Evolutionary conservation across 2,113 vertebrate genomes (phyloP), one percentile per base, ranked within the genome.

Genomic region (Engraulis encrasicolus): DNA sequence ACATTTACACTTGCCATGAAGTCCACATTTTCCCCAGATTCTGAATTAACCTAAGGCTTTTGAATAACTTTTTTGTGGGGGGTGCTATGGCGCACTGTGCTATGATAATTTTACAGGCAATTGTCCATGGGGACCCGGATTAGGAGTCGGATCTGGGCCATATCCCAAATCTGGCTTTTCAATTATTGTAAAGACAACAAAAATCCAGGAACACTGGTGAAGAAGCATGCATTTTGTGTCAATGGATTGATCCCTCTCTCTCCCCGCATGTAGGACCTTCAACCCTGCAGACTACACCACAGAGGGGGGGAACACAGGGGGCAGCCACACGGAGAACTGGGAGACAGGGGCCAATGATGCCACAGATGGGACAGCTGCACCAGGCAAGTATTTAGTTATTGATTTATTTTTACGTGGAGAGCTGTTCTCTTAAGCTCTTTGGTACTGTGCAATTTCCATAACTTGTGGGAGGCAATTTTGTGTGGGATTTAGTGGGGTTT

Each of bases 231-330:
- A 27, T 12, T 31, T 2, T 74, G 66, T 34, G 15, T 74, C 2
- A 14, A n/a, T 23, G 1, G 1, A 17, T 6, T 23, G 31, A 23
- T 23, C 4, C 18, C 19, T 6, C 78, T 52, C 79, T 45, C 91
- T 90, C 74, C 90, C 78, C 87, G 86, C 87, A 58, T 90, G 82
- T 87, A 99, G 98, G 91, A 99, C 96, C 83, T 99, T 99, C 92
- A 98, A 99, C 89, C 97, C 97, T 88, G 97, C 97, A 61, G 98
- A 99, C 93, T 99, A 98, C 92, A 96, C 87, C 89, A 95, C 96
- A 83, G 93, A 94, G 80, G 81, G 89, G 80, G 81, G 89, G 12
- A 78, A 92, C 19, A 92, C 90, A 9, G 87, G 89, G 84, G 91
- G 86, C 90, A 89, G 89, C 15, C 92, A 93, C n/a, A 79, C 87